Percentiles rank a stretch among this genome's conserved stretches.
Conservation (phyloP, 2,888 invertebrate genomes). For the Eudasyphora cyanicolor region DNA sequence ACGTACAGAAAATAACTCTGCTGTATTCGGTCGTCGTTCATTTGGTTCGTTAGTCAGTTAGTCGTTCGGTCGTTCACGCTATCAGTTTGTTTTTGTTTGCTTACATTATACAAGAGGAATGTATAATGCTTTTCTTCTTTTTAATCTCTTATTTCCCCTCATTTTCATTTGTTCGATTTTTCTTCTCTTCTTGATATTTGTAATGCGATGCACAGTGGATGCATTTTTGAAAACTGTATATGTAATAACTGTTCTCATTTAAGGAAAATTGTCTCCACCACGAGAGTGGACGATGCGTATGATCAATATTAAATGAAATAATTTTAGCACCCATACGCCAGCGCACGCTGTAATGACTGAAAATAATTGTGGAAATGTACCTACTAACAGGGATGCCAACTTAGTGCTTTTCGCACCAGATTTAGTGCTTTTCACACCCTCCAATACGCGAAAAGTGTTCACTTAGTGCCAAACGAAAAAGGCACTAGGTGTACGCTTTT, state of each 20-base stretch:
- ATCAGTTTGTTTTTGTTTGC: constrained; percentile 37
- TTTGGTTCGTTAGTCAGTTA: background rate
- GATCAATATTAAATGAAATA: background rate
- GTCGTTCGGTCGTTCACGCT: background rate
- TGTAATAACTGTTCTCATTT: no score
- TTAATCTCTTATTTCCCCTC: constrained; percentile 12
- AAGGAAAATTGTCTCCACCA: no score
- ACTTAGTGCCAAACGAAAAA: no score
- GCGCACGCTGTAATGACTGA: background rate
- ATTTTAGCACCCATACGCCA: background rate
- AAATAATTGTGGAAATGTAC: background rate
- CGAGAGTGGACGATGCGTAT: no score
- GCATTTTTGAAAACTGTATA: background rate
- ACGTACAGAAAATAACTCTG: background rate
- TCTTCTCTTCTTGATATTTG: constrained; percentile 15
- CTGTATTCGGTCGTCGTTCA: background rate
- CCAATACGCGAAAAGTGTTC: no score
- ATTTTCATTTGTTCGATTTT: constrained; percentile 1
- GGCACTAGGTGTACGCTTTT: no score
- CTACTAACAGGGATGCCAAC: no score
- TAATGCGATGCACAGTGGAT: constrained; percentile 9
- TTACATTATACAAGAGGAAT: constrained; percentile 10
- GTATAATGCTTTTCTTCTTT: background rate
- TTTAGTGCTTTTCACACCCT: no score
- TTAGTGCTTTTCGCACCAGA: no score